These are phyloP conservation scores for Turritopsis rubra DNA, from an alignment of 30 jellyfish, hydroid and myxozoan species.

Conservation along the genomic window DNA sequence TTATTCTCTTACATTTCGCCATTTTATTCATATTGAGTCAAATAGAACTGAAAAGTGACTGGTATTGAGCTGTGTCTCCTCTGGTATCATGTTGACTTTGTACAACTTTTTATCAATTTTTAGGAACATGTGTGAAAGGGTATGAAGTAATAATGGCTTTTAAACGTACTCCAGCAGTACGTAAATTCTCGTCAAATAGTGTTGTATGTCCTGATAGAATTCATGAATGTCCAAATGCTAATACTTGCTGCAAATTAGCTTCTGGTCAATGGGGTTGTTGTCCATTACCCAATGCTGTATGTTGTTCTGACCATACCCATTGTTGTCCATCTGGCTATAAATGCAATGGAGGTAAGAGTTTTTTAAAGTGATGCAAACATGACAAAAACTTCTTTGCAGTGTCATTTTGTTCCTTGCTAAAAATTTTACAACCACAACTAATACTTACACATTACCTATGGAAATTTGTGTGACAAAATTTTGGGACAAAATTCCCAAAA, in stretches of 20 bases:
- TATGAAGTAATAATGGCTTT: neutral
- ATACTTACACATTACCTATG: no score
- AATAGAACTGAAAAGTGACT: no score
- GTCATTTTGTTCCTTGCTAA: no score
- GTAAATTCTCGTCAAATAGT: neutral
- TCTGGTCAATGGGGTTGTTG: conserved; percentile 70
- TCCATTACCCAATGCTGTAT: conserved; percentile 48
- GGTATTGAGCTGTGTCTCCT: no score
- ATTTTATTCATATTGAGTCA: no score
- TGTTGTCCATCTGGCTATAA: conserved; percentile 41
- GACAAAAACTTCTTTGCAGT: no score
- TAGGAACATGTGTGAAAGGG: neutral
- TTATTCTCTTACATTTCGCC: no score
- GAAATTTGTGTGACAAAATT: no score
- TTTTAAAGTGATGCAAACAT: no score
- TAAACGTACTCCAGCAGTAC: neutral
- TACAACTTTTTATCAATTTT: neutral
- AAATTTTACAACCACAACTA: no score
- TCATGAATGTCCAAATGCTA: conserved; percentile 34
- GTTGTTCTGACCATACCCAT: conserved; percentile 34
- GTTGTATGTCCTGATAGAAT: conserved; percentile 69
- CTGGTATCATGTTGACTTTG: neutral
- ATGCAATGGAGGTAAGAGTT: conserved; percentile 32
- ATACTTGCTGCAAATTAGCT: conserved; percentile 58
- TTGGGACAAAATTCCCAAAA: no score